These are phyloP conservation scores for Cettia cetti DNA, from an alignment of 2,113 vertebrate species.

Conservation along the genomic window DNA sequence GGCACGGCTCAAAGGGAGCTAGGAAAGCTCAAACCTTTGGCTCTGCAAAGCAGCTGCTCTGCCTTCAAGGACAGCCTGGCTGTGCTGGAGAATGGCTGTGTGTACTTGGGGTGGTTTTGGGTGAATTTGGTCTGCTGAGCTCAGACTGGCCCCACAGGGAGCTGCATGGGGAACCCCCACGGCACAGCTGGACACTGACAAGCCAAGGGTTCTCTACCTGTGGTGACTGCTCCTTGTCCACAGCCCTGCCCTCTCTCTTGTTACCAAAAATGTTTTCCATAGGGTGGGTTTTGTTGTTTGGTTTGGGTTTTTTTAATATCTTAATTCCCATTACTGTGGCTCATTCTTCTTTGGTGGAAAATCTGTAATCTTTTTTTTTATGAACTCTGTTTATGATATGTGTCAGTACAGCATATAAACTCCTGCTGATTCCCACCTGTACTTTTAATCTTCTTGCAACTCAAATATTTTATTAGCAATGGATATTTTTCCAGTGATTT, in stretches of 20 bases:
- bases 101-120: background rate
- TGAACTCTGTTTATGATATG: constrained; percentile 71
- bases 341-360: constrained; percentile 7
- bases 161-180: accelerated
- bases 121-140: background rate
- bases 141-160: background rate
- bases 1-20: accelerated
- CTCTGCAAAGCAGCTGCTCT: background rate
- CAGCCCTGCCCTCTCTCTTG: background rate
- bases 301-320: background rate
- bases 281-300: background rate
- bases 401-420: constrained; percentile 60
- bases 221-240: accelerated
- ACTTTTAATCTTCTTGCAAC: constrained; percentile 52
- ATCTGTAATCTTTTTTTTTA: constrained; percentile 5
- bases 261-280: background rate
- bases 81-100: background rate
- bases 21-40: background rate
- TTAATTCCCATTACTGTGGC: background rate
- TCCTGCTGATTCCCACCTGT: constrained; percentile 73
- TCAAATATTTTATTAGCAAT: background rate
- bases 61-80: background rate
- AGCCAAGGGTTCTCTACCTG: background rate
- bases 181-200: background rate
- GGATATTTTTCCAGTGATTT: constrained; percentile 45